Conservation (phyloP, 2,888 invertebrate genomes). For the Glyphotaelius pellucidus region DNA sequence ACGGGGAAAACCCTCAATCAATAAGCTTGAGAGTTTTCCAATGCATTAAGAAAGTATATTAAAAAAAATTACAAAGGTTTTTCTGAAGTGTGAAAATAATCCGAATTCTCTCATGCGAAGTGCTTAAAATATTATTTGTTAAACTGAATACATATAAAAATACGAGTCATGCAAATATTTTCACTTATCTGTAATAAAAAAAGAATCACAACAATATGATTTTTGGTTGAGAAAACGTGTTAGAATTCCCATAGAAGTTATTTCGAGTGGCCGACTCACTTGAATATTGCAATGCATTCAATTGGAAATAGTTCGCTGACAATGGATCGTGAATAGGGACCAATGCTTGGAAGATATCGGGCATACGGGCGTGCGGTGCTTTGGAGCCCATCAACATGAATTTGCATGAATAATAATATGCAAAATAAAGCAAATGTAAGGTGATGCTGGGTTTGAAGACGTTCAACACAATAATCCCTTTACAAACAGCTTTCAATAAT, state of each 20-base stretch:
- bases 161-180: neutral
- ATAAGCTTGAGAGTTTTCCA: no score
- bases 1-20: neutral
- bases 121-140: neutral
- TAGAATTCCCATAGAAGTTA: conserved; percentile 5
- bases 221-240: neutral
- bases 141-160: neutral
- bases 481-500: neutral
- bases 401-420: neutral
- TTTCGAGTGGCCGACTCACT: conserved; percentile 12
- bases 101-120: neutral
- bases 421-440: neutral
- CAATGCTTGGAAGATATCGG: neutral
- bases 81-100: neutral
- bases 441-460: neutral
- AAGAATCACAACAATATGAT: neutral
- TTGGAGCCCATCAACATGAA: neutral
- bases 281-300: conserved; percentile 17
- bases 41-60: no score
- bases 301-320: conserved; percentile 17
- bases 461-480: neutral
- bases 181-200: neutral
- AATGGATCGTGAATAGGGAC: neutral
- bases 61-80: no score
- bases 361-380: neutral